Evolutionary conservation across 2,113 vertebrate species (phyloP), one percentile per base, ranked within the genome.

Genomic region (Taurulus bubalis): DNA sequence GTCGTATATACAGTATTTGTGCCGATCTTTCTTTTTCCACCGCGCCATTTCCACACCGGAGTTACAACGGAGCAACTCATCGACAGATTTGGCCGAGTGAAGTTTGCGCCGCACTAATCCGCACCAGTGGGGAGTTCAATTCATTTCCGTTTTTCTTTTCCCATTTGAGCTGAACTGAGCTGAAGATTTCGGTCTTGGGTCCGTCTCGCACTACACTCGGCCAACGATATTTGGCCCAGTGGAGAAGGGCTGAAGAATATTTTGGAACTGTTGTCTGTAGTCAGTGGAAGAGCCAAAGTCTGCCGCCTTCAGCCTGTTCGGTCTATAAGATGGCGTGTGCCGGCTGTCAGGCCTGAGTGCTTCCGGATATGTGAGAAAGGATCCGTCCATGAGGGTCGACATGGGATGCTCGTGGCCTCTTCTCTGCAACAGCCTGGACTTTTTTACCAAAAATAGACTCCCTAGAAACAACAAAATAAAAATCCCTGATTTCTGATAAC

Each of bases 261-360:
- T 86, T n/a, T 90, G 78, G 83, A 91, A 64, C 73, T 76, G 62
- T 72, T 86, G 65, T 89, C 12, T 77, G 73, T 75, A 70, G 30
- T 70, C 28, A 71, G 59, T 0, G 8, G 24, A 83, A 30, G 49
- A 64, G 77, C 58, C 71, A 83, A 71, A 69, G 78, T 77, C 60
- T 67, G 47, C 71, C 65, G 75, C 82, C 59, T 56, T 81, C 30
- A 75, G 68, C 83, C 65, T 78, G 63, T 79, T 86, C 66, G 75
- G 51, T 58, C 55, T 12, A 30, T 70, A 81, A 69, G 70, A 87
- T 85, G 20, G 56, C 82, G 60, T 14, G 62, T 47, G n/a, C 36
- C 56, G 68, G 55, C 80, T 85, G 80, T 79, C 85, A 42, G 60
- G 40, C 72, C 36, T 16, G 14, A 82, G 58, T 71, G 32, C 65